phyloP scores from a whole-genome alignment of 2,797 vertebrate genomes.

The Lithobates sylvaticus region DNA sequence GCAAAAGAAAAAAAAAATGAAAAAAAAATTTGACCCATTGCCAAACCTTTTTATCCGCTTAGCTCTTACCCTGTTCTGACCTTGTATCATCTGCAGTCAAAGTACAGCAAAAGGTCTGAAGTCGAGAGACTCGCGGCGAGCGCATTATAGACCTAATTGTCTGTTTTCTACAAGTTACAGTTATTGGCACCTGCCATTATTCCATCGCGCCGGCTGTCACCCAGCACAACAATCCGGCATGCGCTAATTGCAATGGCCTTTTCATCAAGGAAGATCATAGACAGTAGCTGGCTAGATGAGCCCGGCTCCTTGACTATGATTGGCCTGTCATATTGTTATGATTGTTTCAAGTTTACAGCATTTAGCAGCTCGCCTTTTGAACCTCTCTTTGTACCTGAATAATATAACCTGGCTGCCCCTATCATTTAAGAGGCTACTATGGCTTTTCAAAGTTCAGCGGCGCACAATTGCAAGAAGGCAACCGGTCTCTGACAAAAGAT shows the following conservation, averaged over 20 bases:
- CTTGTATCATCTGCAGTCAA: constrained; percentile 79
- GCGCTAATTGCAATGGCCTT: constrained; percentile 98
- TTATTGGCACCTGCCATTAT: constrained; percentile 97
- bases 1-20: constrained; percentile 78
- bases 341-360: constrained; percentile 75
- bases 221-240: constrained; percentile 81
- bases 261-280: constrained; percentile 92
- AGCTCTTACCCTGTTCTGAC: constrained; percentile 83
- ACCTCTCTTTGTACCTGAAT: constrained; percentile 83
- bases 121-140: constrained; percentile 79
- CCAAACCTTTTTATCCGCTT: constrained; percentile 72
- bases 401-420: constrained; percentile 82
- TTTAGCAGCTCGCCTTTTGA: constrained; percentile 80
- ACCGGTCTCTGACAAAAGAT: constrained; percentile 98
- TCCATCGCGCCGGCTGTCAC: constrained; percentile 80
- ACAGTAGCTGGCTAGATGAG: constrained; percentile 72
- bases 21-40: constrained; percentile 84
- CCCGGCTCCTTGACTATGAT: constrained; percentile 75
- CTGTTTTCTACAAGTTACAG: constrained; percentile 84
- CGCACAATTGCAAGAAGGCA: constrained; percentile 86
- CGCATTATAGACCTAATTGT: constrained; percentile 88
- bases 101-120: constrained; percentile 81
- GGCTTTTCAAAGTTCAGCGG: constrained; percentile 83
- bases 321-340: constrained; percentile 77
- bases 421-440: constrained; percentile 84